Evolutionary conservation across 2,113 vertebrate genomes (phyloP).

Genomic region (Chelonoidis abingdonii): DNA sequence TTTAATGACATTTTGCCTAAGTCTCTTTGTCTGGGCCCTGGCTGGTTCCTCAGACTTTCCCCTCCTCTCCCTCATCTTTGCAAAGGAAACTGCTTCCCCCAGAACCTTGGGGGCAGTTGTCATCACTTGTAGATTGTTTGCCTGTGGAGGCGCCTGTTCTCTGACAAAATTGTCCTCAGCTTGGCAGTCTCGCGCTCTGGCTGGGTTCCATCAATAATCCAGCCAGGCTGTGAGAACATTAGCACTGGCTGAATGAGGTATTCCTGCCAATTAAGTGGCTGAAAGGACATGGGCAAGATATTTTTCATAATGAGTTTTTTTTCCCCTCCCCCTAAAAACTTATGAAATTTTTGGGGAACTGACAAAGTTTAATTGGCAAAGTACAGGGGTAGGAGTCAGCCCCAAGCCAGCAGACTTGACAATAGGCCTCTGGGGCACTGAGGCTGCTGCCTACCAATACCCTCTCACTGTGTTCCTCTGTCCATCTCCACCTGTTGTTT

Average conservation of each 20-base stretch:
- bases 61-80: not conserved
- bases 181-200: constrained; percentile 2
- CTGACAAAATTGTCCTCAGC: not conserved
- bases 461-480: not conserved
- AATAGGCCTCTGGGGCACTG: not conserved
- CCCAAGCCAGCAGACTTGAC: not conserved
- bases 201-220: constrained; percentile 31
- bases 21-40: not conserved
- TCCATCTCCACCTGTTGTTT: constrained; percentile 45
- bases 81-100: not conserved
- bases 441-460: not conserved
- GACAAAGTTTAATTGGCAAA: not conserved
- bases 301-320: not conserved
- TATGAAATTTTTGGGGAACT: not conserved
- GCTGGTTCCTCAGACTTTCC: not conserved
- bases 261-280: constrained; percentile 22
- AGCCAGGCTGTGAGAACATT: not conserved
- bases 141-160: not conserved
- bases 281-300: constrained; percentile 28
- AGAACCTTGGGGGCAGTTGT: not conserved
- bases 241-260: not conserved
- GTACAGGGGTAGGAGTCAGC: not conserved
- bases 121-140: not conserved
- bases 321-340: not conserved
- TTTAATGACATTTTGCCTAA: not conserved